Conservation (phyloP, 2,888 invertebrate genomes). For the Cerceris ruficornis region DNA sequence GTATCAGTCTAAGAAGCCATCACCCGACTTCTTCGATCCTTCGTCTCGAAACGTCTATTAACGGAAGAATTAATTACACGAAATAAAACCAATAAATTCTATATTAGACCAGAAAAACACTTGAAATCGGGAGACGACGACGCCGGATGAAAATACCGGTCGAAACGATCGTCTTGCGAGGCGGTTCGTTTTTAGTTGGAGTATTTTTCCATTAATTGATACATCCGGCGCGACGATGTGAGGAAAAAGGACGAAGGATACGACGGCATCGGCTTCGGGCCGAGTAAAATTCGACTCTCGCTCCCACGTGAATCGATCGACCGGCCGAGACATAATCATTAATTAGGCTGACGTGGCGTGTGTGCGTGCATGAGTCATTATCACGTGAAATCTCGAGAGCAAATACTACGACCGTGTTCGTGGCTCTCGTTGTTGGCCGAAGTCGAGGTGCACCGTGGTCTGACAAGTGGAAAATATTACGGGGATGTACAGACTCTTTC, state of each 20-base stretch:
- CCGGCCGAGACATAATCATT: constrained; percentile 61
- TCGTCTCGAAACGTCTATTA: too few species aligned
- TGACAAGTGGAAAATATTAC: constrained; percentile 49
- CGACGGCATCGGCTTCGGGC: constrained; percentile 2
- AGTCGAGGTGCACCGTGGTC: constrained; percentile 30
- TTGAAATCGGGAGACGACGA: too few species aligned
- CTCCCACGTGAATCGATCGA: constrained; percentile 57
- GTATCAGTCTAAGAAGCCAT: too few species aligned
- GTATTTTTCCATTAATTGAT: constrained; percentile 32
- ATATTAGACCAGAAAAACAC: too few species aligned
- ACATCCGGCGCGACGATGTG: constrained; percentile 1
- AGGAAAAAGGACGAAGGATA: constrained; percentile 3
- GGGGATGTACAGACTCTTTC: constrained; percentile 17
- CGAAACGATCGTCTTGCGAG: too few species aligned
- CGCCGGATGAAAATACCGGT: too few species aligned
- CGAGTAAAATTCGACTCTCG: constrained; percentile 14
- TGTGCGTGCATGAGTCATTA: constrained; percentile 64
- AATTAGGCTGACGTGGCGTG: constrained; percentile 66
- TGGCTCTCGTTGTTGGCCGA: not conserved
- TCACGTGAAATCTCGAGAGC: constrained; percentile 58
- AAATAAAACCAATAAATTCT: too few species aligned
- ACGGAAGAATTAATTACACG: too few species aligned
- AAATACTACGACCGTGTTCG: constrained; percentile 17
- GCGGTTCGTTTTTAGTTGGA: not conserved
- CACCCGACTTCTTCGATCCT: too few species aligned